Evolutionary conservation across 2,888 invertebrate genomes (phyloP), one percentile per base, ranked within the genome.

Genomic region (Chrysolina americana): DNA sequence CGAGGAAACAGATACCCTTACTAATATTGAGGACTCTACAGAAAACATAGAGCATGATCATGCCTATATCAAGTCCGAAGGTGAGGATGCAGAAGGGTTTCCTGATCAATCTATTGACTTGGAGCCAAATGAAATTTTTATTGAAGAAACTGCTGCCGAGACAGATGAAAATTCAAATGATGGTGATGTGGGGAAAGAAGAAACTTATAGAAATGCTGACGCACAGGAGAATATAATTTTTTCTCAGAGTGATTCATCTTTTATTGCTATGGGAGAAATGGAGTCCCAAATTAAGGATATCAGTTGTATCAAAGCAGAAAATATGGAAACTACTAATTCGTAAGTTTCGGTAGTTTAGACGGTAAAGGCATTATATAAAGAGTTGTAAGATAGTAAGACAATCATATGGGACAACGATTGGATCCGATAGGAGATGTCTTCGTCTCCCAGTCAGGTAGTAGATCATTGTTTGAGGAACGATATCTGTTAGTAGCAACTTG

Each of bases 1-100:
- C n/a, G 17, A 47, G 41, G 36, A 66, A 66, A 19, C 65, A 48
- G 48, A 65, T 41, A 36, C 44, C n/a, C 6, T 13, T 2, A 50
- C 15, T 36, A 59, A 59, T 23, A 28, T 17, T 66, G 62, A 62
- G 41, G 70, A 70, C 41, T 48, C 64, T 1, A 53, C 68, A 41
- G 68, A 64, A 64, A 63, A 75, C 21, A 69, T 64, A 17, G 59
- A 62, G 47, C 65, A 70, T 76, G 71, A 64, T 19, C 66, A 73
- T 65, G 53, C 66, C 9, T 73, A 73, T 56, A 73, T 73, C 5
- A 73, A 73, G 65, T 50, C 65, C 11, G 73, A 73, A 59, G 53
- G 23, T 19, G 73, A 65, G 10, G 72, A 50, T 28, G 66, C 11
- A 4, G 73, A 68, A 15, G 50, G 15, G n/a, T 59, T 28, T 19